Conservation (phyloP, 2,113 vertebrate genomes). For the Gopherus evgoodei region DNA sequence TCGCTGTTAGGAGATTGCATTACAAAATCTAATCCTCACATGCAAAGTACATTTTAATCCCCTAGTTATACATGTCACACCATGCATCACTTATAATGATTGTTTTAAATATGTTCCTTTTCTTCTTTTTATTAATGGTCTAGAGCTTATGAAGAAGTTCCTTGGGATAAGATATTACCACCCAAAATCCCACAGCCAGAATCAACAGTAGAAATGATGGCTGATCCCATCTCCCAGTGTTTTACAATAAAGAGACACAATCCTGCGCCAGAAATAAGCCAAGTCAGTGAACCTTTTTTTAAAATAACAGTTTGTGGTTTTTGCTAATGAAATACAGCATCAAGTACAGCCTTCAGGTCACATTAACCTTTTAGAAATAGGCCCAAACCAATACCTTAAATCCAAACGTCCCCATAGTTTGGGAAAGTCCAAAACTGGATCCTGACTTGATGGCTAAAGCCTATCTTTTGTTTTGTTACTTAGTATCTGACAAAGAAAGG, state of each 20-base stretch:
- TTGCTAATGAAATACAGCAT: not conserved
- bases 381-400: not conserved
- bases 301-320: rapidly evolving
- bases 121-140: not conserved
- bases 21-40: not conserved
- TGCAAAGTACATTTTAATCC: not conserved
- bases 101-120: not conserved
- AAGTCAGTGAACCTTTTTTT: slow-evolving; percentile 68
- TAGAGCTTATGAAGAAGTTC: slow-evolving; percentile 78
- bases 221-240: slow-evolving; percentile 71
- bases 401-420: not conserved
- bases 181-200: slow-evolving; percentile 63
- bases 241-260: slow-evolving; percentile 73
- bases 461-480: not conserved
- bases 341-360: not conserved
- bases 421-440: not conserved
- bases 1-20: not conserved
- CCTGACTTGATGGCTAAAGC: not conserved
- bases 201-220: slow-evolving; percentile 67
- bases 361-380: not conserved
- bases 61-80: not conserved
- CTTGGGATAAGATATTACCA: slow-evolving; percentile 77
- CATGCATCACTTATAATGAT: not conserved
- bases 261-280: slow-evolving; percentile 71
- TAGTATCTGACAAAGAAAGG: not conserved